Evolutionary conservation across 2,797 vertebrate species (phyloP).

Genomic region (Lacerta agilis): DNA sequence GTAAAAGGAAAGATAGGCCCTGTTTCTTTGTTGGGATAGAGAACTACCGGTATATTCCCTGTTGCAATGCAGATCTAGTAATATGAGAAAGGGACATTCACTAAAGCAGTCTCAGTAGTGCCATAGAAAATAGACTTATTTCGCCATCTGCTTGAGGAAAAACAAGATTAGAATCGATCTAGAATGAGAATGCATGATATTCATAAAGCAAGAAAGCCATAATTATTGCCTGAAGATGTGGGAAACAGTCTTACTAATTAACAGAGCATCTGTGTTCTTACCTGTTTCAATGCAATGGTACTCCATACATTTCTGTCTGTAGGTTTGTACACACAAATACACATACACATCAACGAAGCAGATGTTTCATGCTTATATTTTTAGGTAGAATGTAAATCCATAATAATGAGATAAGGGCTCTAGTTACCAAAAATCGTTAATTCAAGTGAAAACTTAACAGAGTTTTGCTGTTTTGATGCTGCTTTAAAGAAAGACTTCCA

Average conservation of each 20-base stretch:
- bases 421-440: constrained; percentile 7
- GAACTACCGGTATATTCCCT: background rate
- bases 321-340: background rate
- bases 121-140: constrained; percentile 24
- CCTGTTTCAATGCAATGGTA: constrained; percentile 14
- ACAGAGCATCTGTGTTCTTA: constrained; percentile 22
- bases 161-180: constrained; percentile 46
- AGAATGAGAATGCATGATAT: constrained; percentile 25
- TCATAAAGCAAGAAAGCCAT: constrained; percentile 34
- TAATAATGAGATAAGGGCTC: constrained; percentile 22
- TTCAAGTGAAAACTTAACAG: background rate
- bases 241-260: constrained; percentile 18
- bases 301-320: background rate
- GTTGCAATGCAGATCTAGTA: background rate
- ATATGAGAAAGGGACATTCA: constrained; percentile 24
- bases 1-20: background rate
- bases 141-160: background rate
- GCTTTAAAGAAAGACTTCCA: background rate
- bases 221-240: constrained; percentile 9
- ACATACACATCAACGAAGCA: constrained; percentile 22
- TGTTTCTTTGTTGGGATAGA: background rate
- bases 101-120: background rate
- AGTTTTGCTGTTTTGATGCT: constrained; percentile 5
- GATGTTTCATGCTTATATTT: background rate
- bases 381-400: constrained; percentile 1